Conservation (phyloP, 2,113 vertebrate genomes). For the Vidua macroura region DNA sequence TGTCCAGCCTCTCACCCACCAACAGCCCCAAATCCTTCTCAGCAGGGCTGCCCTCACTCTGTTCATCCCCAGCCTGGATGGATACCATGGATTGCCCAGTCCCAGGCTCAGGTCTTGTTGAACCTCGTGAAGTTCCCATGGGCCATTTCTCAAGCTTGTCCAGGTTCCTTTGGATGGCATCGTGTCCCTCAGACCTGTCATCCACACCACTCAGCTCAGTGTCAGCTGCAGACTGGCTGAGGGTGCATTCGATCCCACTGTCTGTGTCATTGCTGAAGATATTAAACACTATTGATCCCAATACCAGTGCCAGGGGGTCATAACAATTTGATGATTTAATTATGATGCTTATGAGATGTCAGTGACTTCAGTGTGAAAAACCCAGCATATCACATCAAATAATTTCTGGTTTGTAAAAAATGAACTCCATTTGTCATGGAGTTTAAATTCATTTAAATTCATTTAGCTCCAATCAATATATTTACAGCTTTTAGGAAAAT, state of each 20-base stretch:
- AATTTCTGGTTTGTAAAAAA: background rate
- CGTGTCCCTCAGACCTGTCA: fast-evolving
- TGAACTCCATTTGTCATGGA: background rate
- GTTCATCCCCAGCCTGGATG: background rate
- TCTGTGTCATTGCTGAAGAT: background rate
- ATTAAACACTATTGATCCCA: background rate
- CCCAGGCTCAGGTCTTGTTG: background rate
- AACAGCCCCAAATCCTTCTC: no score
- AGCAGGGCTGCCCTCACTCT: fast-evolving
- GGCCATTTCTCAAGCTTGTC: background rate
- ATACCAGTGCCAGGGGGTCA: fast-evolving
- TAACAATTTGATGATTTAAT: background rate
- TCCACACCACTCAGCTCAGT: background rate
- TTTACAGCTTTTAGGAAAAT: background rate
- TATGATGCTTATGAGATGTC: background rate
- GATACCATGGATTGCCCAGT: fast-evolving
- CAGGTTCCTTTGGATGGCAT: background rate
- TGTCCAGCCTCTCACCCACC: background rate
- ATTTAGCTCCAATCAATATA: background rate
- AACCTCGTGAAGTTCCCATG: background rate
- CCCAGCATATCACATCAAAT: background rate
- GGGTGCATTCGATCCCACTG: background rate
- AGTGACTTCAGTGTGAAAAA: background rate
- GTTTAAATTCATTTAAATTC: background rate
- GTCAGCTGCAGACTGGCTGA: background rate